Conservation (phyloP, 2,888 invertebrate species). For the Coecobrya sp. region DNA sequence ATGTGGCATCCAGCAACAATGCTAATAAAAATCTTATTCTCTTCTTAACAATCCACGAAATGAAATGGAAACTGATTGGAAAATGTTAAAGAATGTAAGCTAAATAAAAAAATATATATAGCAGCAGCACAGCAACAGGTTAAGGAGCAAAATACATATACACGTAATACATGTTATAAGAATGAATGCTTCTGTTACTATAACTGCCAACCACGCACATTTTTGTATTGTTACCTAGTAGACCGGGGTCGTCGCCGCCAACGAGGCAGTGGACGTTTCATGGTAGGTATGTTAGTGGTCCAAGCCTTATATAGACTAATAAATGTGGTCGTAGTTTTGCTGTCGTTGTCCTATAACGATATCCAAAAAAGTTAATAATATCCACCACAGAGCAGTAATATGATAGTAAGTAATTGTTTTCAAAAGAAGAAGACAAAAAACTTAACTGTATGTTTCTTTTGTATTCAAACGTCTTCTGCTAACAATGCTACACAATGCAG, state of each 20-base stretch:
- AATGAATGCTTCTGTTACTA: background rate
- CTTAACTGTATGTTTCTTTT: background rate
- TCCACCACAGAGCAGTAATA: background rate
- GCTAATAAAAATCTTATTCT: background rate
- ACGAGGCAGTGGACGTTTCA: slow-evolving; percentile 26
- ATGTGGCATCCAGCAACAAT: background rate
- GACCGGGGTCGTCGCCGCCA: slow-evolving; percentile 7
- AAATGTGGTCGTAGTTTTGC: slow-evolving; percentile 68
- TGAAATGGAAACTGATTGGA: slow-evolving; percentile 49
- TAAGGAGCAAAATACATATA: no score
- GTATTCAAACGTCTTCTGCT: background rate
- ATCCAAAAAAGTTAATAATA: slow-evolving; percentile 60
- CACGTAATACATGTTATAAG: background rate
- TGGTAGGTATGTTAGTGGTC: slow-evolving; percentile 28
- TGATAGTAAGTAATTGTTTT: slow-evolving; percentile 10
- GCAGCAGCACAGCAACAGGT: no score
- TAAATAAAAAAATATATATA: background rate
- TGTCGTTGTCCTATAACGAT: slow-evolving; percentile 70
- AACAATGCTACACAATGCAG: slow-evolving; percentile 1
- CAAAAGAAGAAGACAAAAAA: slow-evolving; percentile 35
- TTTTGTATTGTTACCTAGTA: background rate
- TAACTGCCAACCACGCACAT: background rate
- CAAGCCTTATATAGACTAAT: slow-evolving; percentile 69
- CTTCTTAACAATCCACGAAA: background rate
- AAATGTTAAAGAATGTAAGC: slow-evolving; percentile 11